These are phyloP conservation scores for Pteromalus puparum DNA, from an alignment of 1,140 invertebrate genomes.

Conservation along the genomic window DNA sequence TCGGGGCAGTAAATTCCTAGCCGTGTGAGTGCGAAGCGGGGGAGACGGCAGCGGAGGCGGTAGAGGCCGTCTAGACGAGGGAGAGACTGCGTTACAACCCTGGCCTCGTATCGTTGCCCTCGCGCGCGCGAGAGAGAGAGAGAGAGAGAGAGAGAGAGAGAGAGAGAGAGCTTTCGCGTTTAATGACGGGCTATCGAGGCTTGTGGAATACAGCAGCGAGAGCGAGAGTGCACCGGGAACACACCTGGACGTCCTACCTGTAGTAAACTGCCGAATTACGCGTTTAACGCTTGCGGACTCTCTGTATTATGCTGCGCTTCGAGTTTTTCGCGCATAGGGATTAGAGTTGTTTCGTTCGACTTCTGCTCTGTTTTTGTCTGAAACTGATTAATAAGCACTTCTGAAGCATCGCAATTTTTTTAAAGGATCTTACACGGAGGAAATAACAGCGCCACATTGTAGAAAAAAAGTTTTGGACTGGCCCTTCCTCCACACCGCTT, in stretches of 20 bases:
- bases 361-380: no score
- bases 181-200: slow-evolving; percentile 68
- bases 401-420: no score
- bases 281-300: background rate
- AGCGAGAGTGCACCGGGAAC: slow-evolving; percentile 55
- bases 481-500: no score
- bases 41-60: slow-evolving; percentile 24
- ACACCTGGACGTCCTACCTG: slow-evolving; percentile 55
- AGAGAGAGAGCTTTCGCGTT: slow-evolving; percentile 54
- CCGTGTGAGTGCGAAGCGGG: slow-evolving; percentile 65
- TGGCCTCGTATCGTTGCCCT: slow-evolving; percentile 63
- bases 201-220: slow-evolving; percentile 33
- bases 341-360: no score
- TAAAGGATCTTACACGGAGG: no score
- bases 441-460: no score
- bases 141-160: background rate
- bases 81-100: slow-evolving; percentile 72
- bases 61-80: slow-evolving; percentile 68
- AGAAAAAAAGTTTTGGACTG: no score
- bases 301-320: background rate
- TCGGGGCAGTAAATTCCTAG: slow-evolving; percentile 70
- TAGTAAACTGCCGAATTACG: slow-evolving; percentile 36
- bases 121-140: background rate
- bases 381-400: no score
- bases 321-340: no score